A percentile compares a stretch with the other conserved stretches of the same genome.
phyloP scores from a whole-genome alignment of 2,797 vertebrate genomes.

The Morelia viridis region DNA sequence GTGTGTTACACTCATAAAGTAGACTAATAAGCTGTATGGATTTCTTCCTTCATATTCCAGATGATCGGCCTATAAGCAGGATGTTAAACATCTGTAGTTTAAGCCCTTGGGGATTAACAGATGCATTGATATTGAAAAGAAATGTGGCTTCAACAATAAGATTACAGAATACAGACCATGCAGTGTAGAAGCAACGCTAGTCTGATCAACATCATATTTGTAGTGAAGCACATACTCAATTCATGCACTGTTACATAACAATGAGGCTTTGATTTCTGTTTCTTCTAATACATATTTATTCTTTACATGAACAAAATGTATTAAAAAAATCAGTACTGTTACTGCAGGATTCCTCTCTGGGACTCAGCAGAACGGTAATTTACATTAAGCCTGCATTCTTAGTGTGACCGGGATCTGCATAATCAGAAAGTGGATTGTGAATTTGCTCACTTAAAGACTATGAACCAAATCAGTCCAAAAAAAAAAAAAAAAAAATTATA shows the following conservation, averaged over 20 bases:
- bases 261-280: conserved; percentile 63
- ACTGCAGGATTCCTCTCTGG: conserved; percentile 57
- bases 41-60: conserved; percentile 81
- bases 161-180: conserved; percentile 83
- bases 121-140: conserved; percentile 92
- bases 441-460: conserved; percentile 30
- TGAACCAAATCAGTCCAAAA: conserved; percentile 39
- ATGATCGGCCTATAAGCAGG: conserved; percentile 80
- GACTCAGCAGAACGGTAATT: conserved; percentile 58
- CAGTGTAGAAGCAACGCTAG: conserved; percentile 63
- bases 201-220: conserved; percentile 63
- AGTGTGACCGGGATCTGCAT: conserved; percentile 40
- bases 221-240: conserved; percentile 51
- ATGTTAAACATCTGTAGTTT: conserved; percentile 86
- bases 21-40: conserved; percentile 79
- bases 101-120: conserved; percentile 88
- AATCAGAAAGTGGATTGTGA: neutral
- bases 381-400: conserved; percentile 49
- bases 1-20: conserved; percentile 75
- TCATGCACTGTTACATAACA: conserved; percentile 60
- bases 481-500: neutral
- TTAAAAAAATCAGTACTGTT: conserved; percentile 63
- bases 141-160: conserved; percentile 88
- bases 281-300: conserved; percentile 57
- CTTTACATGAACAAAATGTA: conserved; percentile 58